Evolutionary conservation across 2,888 invertebrate species (phyloP).

Genomic region (Brachypterus glaber): DNA sequence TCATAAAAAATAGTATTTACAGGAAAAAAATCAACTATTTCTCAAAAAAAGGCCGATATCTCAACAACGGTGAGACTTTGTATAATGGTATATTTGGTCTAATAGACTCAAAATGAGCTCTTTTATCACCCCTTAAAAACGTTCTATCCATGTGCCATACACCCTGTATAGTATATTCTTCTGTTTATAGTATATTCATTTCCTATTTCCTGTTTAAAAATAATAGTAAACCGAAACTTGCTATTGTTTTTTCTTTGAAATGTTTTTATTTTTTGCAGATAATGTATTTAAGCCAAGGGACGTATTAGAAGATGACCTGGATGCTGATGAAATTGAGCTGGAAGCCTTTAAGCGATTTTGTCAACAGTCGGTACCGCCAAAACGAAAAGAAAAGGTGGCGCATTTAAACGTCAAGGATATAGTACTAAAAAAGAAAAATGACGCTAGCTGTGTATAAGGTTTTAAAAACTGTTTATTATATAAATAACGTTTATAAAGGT

Average conservation of each 20-base stretch:
- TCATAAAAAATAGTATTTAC: no score
- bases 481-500: slow-evolving; percentile 2
- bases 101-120: no score
- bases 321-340: slow-evolving; percentile 70
- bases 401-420: slow-evolving; percentile 73
- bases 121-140: no score
- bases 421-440: slow-evolving; percentile 52
- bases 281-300: slow-evolving; percentile 77
- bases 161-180: no score
- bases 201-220: no score
- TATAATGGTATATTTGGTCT: no score
- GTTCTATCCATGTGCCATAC: no score
- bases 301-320: slow-evolving; percentile 69
- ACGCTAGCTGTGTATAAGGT: slow-evolving; percentile 19
- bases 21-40: no score
- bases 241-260: not conserved
- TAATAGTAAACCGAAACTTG: no score
- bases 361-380: slow-evolving; percentile 70
- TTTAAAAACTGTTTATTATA: slow-evolving; percentile 3
- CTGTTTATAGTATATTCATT: no score
- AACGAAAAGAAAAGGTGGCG: slow-evolving; percentile 62
- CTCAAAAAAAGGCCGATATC: no score
- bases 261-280: slow-evolving; percentile 31
- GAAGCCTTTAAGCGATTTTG: slow-evolving; percentile 84
- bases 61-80: no score